Conservation (phyloP, 2,797 vertebrate genomes). For the Hafferia zeledoni region DNA sequence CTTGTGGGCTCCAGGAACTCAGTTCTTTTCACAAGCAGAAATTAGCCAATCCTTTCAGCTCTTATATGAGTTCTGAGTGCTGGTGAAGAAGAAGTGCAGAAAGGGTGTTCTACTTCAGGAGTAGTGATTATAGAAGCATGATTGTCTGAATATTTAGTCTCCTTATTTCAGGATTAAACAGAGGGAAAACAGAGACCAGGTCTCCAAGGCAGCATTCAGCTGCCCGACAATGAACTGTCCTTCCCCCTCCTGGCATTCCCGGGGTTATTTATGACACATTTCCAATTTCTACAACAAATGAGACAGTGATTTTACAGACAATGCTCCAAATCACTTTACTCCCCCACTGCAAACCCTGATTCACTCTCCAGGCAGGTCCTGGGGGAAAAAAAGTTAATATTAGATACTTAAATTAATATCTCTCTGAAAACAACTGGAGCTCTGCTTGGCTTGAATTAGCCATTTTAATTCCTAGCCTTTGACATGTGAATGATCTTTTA, state of each 20-base stretch:
- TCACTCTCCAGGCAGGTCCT: not conserved
- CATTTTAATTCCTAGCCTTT: not conserved
- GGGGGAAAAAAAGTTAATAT: not conserved
- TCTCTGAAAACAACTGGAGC: not conserved
- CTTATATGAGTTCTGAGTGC: not conserved
- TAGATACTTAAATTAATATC: not conserved
- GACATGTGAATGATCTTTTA: not conserved
- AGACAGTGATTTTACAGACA: not conserved
- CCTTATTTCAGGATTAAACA: not conserved
- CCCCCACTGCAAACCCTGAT: not conserved
- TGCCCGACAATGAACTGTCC: not conserved
- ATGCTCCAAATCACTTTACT: not conserved
- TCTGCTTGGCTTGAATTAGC: not conserved
- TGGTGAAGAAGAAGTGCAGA: not conserved
- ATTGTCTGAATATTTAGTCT: not conserved
- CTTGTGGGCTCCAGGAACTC: not conserved
- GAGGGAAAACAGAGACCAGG: not conserved
- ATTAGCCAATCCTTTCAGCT: not conserved
- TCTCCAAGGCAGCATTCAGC: not conserved
- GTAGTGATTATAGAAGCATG: not conserved
- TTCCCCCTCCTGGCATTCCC: not conserved
- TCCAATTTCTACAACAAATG: not conserved
- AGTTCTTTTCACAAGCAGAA: not conserved
- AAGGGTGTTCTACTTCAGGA: not conserved
- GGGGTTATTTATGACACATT: slow-evolving; percentile 15